These are phyloP conservation scores for Callyntrura sp. DNA, from an alignment of 2,888 invertebrate genomes.

Conservation along the genomic window DNA sequence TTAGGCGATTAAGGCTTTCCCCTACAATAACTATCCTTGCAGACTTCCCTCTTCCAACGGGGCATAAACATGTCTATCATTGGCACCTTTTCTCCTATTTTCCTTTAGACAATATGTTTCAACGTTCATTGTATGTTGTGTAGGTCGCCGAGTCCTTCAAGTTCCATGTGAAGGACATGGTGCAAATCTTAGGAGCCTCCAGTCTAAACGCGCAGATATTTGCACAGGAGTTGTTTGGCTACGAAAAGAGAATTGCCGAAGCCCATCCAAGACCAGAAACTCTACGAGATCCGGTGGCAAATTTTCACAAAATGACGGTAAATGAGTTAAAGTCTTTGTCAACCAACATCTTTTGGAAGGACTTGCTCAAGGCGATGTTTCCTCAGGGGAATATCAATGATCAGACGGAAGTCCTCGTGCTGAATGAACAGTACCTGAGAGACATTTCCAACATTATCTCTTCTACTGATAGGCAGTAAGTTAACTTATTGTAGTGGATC, in stretches of 20 bases:
- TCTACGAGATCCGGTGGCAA: constrained; percentile 85
- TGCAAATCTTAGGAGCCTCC: constrained; percentile 85
- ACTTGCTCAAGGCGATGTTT: constrained; percentile 86
- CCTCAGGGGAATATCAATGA: constrained; percentile 86
- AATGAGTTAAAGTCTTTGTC: constrained; percentile 86
- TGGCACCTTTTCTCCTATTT: not conserved
- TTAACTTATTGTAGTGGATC: not conserved
- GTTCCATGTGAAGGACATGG: constrained; percentile 86
- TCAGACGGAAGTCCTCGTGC: constrained; percentile 87
- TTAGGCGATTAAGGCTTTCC: no score
- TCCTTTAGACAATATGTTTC: not conserved
- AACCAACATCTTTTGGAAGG: constrained; percentile 85
- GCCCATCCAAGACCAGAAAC: constrained; percentile 85
- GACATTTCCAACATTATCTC: constrained; percentile 87
- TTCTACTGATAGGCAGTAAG: constrained; percentile 86
- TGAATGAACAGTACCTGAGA: constrained; percentile 87
- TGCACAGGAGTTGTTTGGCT: constrained; percentile 87
- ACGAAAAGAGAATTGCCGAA: constrained; percentile 87
- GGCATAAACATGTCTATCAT: no score
- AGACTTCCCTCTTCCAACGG: not conserved
- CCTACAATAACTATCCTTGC: no score
- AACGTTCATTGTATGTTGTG: constrained; percentile 76
- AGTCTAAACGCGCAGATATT: constrained; percentile 86
- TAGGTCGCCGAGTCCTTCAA: constrained; percentile 87
- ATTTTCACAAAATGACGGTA: constrained; percentile 85